A percentile compares a stretch with the other conserved stretches of the same genome.
Conservation (phyloP, 2,888 invertebrate species). For the Atrina japonica region DNA sequence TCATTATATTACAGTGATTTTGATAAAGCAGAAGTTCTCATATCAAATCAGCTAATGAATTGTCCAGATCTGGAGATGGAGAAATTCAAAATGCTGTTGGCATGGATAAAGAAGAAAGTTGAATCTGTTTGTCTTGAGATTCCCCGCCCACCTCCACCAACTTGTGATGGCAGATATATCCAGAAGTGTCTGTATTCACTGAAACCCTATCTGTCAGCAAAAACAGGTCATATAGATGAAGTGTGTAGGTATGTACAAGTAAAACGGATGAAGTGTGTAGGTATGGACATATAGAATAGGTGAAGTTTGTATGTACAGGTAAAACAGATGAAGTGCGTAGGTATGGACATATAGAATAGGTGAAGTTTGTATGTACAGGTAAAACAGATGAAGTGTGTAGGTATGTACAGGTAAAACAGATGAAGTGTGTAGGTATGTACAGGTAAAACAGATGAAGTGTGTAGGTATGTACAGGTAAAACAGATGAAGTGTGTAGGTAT, state of each 20-base stretch:
- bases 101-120: slow-evolving; percentile 4
- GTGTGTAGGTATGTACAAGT: slow-evolving; percentile 11
- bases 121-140: background rate
- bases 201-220: background rate
- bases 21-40: background rate
- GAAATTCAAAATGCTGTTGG: background rate
- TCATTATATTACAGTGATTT: slow-evolving; percentile 10
- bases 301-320: too few species aligned
- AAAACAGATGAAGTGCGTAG: too few species aligned
- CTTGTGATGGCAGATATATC: background rate
- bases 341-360: too few species aligned
- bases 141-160: background rate
- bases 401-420: too few species aligned
- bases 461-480: too few species aligned
- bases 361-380: too few species aligned
- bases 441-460: too few species aligned
- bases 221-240: background rate
- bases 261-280: too few species aligned
- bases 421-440: too few species aligned
- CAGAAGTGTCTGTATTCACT: slow-evolving; percentile 8
- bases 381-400: too few species aligned
- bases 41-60: background rate
- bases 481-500: too few species aligned
- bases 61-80: slow-evolving; percentile 1
- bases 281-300: too few species aligned